Base-by-base conservation (phyloP, 2,113 vertebrate genomes). In the Ursus arctos region DNA sequence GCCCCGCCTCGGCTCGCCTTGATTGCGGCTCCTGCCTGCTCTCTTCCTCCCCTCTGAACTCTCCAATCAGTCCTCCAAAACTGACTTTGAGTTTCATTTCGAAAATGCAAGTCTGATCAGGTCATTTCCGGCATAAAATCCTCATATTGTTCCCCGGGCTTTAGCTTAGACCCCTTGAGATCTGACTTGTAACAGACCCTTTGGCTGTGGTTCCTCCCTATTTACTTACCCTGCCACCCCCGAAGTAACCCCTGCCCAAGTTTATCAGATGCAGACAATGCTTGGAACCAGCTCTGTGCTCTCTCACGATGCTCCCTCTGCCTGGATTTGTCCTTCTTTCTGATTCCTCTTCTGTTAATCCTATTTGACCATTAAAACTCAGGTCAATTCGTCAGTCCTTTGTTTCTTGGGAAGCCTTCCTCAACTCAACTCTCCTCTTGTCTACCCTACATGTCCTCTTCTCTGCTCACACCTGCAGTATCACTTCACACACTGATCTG, bases 51-150 rank as follows among this genome's bases (percentile, higher is more conserved):
- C 21, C 31, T 82, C 69, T 84, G 61, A 85, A 76, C 65, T 90
- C 80, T 92, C 43, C 51, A 97, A 49, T 95, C 87, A 87, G 65
- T 72, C 76, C 84, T 94, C 61, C 69, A 83, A 40, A 97, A 81
- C n/a, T 77, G 63, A 96, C 22, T 49, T 61, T 43, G 22, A 88
- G 65, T 80, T 94, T 95, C 83, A 79, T 80, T 93, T 95, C 72
- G 80, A 90, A 96, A 95, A 95, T 76, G 55, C 43, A 97, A 33
- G 94, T 96, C 24, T 51, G 51, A 90, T 53, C 36, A 84, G 86
- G 33, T 94, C 43, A 59, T 61, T 92, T 61, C 43, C 65, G 81
- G 31, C 69, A 94, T 76, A 84, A 95, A 89, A 88, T 87, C 40
- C 49, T 87, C 49, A 6, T 6, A 1, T 85, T 89, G 53, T 8